Evolutionary conservation across 2,113 vertebrate genomes (phyloP).

Genomic region (Ginglymostoma cirratum): DNA sequence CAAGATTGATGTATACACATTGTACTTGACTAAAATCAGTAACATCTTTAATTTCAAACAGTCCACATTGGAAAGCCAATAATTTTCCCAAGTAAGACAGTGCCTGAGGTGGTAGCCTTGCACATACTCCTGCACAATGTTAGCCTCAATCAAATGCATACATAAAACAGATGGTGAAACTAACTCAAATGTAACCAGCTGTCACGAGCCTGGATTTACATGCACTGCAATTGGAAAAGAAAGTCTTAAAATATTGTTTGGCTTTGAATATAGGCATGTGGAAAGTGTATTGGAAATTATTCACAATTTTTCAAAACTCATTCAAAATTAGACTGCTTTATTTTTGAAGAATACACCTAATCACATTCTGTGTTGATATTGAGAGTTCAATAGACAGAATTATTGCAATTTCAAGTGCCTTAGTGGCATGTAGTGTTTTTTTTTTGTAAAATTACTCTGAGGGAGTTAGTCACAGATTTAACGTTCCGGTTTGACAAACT

Average conservation of each 20-base stretch:
- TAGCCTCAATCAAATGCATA: neutral
- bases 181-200: neutral
- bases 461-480: neutral
- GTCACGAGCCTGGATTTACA: neutral
- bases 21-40: slow-evolving; percentile 20
- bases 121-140: neutral
- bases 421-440: neutral
- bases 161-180: neutral
- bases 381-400: neutral
- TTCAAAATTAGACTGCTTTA: neutral
- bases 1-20: neutral
- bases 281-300: neutral
- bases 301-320: neutral
- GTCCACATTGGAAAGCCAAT: neutral
- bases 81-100: neutral
- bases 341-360: neutral
- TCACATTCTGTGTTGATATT: neutral
- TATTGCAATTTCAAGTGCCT: neutral
- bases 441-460: neutral
- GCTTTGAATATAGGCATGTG: neutral
- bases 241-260: neutral
- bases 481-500: neutral
- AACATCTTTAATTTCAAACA: slow-evolving; percentile 13
- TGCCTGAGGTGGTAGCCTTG: neutral
- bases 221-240: neutral